A percentile compares a stretch with the other conserved stretches of the same genome.
These are phyloP conservation scores for Heterotilapia buettikoferi DNA, from an alignment of 2,113 vertebrate species.

Conservation along the genomic window DNA sequence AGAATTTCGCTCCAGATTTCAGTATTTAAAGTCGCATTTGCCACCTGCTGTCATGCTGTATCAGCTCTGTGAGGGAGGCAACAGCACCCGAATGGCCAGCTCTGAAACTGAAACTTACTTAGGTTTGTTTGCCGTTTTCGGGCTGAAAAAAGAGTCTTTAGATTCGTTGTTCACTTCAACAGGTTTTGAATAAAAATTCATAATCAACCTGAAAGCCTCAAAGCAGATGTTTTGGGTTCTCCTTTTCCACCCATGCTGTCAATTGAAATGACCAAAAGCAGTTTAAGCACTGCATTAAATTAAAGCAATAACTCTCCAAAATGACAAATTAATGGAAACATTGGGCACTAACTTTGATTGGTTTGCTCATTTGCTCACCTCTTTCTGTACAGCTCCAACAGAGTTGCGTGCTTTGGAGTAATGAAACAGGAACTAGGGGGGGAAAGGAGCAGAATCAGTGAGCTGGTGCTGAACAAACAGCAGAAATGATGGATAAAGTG, in stretches of 20 bases:
- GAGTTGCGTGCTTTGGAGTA: conserved; percentile 74
- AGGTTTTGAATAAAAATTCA: not conserved
- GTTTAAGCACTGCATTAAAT: not conserved
- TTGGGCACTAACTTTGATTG: not conserved
- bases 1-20: not conserved
- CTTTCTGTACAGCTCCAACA: conserved; percentile 49
- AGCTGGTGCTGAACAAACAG: not conserved
- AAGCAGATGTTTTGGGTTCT: not conserved
- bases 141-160: not conserved
- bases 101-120: not conserved
- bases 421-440: conserved; percentile 71
- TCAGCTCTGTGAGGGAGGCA: not conserved
- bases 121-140: rapidly evolving
- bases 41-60: not conserved
- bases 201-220: not conserved
- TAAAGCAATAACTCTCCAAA: not conserved
- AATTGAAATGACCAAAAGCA: not conserved
- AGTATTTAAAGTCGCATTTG: not conserved
- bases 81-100: not conserved
- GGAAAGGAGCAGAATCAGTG: not conserved
- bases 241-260: not conserved
- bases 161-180: not conserved
- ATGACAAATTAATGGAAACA: not conserved
- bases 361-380: conserved; percentile 37
- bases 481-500: not conserved